Conservation (phyloP, 2,797 vertebrate species). For the Toxotes lorentzi region DNA sequence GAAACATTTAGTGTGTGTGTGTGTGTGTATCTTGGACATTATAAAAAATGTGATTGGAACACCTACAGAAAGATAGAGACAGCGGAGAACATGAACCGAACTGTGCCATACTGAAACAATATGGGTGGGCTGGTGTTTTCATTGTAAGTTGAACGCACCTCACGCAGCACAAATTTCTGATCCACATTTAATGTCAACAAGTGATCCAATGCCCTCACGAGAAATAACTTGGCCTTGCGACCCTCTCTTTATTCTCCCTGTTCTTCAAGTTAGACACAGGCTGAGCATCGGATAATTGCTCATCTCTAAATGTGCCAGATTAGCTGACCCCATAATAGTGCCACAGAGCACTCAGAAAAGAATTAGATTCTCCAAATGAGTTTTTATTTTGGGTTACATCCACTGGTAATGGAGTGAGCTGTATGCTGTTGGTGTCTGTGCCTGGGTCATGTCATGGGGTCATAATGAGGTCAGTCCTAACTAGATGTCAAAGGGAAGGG, state of each 20-base stretch:
- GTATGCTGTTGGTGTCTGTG: slow-evolving; percentile 28
- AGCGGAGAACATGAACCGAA: background rate
- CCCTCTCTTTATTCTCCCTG: slow-evolving; percentile 47
- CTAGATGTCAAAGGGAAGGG: slow-evolving; percentile 50
- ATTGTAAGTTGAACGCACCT: slow-evolving; percentile 26
- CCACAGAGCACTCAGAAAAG: slow-evolving; percentile 56
- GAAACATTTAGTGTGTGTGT: background rate
- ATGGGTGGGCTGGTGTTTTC: slow-evolving; percentile 11
- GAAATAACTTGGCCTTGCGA: slow-evolving; percentile 68
- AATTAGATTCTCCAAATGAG: slow-evolving; percentile 70
- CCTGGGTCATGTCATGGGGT: slow-evolving; percentile 44
- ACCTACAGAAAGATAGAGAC: background rate
- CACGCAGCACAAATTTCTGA: slow-evolving; percentile 42
- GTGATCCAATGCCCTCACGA: slow-evolving; percentile 53
- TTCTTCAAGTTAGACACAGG: slow-evolving; percentile 54
- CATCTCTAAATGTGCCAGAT: slow-evolving; percentile 74
- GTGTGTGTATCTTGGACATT: background rate
- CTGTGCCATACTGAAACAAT: background rate
- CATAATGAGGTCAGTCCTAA: slow-evolving; percentile 46
- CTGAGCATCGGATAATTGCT: slow-evolving; percentile 73
- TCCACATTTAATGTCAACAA: slow-evolving; percentile 68
- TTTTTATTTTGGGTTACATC: slow-evolving; percentile 75
- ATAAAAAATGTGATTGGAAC: background rate
- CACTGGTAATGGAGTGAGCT: slow-evolving; percentile 62
- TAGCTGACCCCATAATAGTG: slow-evolving; percentile 77